Percentiles rank a stretch among this genome's conserved stretches.
Conservation (phyloP, 2,888 invertebrate genomes). For the Phaedon cochleariae region DNA sequence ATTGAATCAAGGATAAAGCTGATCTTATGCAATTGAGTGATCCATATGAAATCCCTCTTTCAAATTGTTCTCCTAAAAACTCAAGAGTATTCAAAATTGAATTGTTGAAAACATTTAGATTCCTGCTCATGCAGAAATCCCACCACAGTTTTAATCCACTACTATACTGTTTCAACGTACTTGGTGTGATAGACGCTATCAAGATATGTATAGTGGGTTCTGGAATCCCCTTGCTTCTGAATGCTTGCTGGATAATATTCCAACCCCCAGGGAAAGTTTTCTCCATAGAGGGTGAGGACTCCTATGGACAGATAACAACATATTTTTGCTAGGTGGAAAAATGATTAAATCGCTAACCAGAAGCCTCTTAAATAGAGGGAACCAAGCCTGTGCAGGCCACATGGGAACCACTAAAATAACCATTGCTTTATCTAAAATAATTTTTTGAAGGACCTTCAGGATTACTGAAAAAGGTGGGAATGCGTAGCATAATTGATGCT, state of each 20-base stretch:
- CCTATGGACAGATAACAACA: not conserved
- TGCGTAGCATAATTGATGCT: slow-evolving; percentile 24
- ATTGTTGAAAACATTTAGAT: not conserved
- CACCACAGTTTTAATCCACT: not conserved
- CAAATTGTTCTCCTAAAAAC: not conserved
- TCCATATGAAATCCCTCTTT: not conserved
- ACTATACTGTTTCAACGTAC: not conserved
- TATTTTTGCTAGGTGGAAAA: slow-evolving; percentile 10
- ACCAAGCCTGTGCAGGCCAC: slow-evolving; percentile 29
- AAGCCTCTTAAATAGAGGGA: slow-evolving; percentile 22
- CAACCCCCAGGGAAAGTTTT: not conserved
- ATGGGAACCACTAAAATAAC: slow-evolving; percentile 6
- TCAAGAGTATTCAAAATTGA: not conserved
- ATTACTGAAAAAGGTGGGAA: slow-evolving; percentile 30
- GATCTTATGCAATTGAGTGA: not conserved
- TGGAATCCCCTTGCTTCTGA: not conserved
- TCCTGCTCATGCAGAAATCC: not conserved
- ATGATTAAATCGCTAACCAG: slow-evolving; percentile 7
- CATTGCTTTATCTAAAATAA: slow-evolving; percentile 18
- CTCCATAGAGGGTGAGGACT: not conserved
- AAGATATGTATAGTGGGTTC: not conserved
- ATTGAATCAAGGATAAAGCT: not conserved
- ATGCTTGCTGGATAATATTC: not conserved
- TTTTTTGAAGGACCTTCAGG: slow-evolving; percentile 7
- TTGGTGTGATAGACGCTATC: not conserved